Conservation (phyloP, 2,113 vertebrate species). For the Promerops cafer region DNA sequence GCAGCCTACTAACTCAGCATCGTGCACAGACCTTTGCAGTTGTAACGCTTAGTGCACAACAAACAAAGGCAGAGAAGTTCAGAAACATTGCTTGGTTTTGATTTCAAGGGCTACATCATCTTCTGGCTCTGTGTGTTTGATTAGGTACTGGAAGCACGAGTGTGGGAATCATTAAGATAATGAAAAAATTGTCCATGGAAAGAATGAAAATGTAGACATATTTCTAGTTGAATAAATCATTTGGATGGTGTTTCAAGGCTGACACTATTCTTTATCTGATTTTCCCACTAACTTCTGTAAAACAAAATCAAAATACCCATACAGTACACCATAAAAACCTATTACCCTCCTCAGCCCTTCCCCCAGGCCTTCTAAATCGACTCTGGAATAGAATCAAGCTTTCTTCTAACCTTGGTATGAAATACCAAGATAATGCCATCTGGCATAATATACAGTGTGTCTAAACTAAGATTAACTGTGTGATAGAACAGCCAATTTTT, state of each 20-base stretch:
- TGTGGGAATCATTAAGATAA: neutral
- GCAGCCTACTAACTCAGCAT: neutral
- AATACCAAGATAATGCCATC: neutral
- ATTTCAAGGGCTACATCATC: neutral
- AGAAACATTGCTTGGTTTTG: neutral
- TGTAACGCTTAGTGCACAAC: neutral
- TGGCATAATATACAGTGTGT: neutral
- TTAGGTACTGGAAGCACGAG: neutral
- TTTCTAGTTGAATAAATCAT: neutral
- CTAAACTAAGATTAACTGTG: neutral
- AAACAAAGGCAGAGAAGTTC: neutral
- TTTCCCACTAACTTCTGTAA: neutral
- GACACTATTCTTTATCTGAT: neutral
- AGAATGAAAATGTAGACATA: neutral
- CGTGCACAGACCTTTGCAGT: neutral
- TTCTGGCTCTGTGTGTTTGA: neutral
- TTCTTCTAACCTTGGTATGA: neutral
- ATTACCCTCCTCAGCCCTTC: accelerated
- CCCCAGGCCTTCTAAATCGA: neutral
- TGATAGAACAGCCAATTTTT: neutral
- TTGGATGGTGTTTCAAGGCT: neutral
- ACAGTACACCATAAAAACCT: neutral
- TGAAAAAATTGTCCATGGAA: neutral
- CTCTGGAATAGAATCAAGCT: neutral
- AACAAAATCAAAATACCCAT: neutral